Base-by-base conservation (phyloP, 2,113 vertebrate genomes). In the Megalops atlanticus region DNA sequence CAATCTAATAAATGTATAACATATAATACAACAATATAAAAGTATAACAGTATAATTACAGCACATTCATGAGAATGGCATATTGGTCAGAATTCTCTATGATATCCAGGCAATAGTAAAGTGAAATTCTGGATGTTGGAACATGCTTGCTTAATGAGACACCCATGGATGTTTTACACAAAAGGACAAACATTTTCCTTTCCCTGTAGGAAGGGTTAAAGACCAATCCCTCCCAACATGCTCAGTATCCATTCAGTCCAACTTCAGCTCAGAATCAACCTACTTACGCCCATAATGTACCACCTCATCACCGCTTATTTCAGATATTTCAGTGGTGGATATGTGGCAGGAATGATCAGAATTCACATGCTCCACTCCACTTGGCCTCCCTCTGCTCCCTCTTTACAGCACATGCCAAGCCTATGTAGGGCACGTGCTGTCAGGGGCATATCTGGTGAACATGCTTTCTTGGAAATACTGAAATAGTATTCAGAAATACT, bases 401-500 rank as follows among this genome's bases (percentile, higher is more conserved):
- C 72, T 90, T 79, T 86, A 82, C 87, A 80, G 83, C 68, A 31
- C 16, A 43, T 91, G 87, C 84, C 87, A 89, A 83, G 74, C 79
- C 83, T 90, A 92, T 90, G 86, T 94, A 91, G 92, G 91, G 47
- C 93, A 92, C 76, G 83, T 21, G 86, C 85, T 93, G 92, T 90
- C 74, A 93, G 89, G 91, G 91, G 89, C 90, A 91, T 80, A 86
- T 90, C 88, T 91, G 80, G 88, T 87, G 83, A 86, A 79, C 80
- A 81, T 43, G 49, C 31, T 47, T 36, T 31, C 35, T 68, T 27
- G 21, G 38, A 39, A 40, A 36, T 31, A 15, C 64, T 2, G 15
- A 40, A 16, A n/a, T n/a, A n/a, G n/a, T n/a, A 72, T 78, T 18
- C 52, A 35, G 52, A 36, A 41, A 27, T 10, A 54, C 33, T 36